phyloP scores from a whole-genome alignment of 2,113 vertebrate species.

The Pongo pygmaeus region DNA sequence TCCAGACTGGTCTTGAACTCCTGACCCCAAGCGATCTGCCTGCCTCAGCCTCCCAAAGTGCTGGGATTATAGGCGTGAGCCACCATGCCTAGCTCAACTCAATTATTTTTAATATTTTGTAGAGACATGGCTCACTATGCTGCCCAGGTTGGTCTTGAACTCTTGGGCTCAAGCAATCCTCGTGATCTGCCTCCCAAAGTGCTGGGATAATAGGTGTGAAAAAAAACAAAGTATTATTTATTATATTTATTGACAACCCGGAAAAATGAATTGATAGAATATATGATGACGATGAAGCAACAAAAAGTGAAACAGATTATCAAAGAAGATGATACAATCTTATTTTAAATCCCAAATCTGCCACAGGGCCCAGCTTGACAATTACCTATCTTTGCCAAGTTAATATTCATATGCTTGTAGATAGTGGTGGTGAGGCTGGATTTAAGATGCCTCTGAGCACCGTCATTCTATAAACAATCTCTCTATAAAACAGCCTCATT shows the following conservation, averaged over 20 bases:
- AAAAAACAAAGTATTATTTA: neutral
- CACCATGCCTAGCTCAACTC: too few relatives aligned
- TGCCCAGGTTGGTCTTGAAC: too few relatives aligned
- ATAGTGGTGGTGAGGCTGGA: neutral
- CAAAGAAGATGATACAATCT: neutral
- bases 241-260: neutral
- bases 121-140: too few relatives aligned
- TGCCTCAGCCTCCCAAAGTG: too few relatives aligned
- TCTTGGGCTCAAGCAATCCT: too few relatives aligned
- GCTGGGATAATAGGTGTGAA: too few relatives aligned
- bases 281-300: neutral
- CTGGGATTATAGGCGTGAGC: too few relatives aligned
- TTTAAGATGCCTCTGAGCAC: neutral
- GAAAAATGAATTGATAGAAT: conserved; percentile 21
- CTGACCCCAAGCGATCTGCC: too few relatives aligned
- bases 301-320: neutral
- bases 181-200: too few relatives aligned
- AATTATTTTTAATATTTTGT: too few relatives aligned
- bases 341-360: conserved; percentile 24
- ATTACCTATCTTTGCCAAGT: neutral
- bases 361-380: neutral
- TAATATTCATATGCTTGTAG: neutral
- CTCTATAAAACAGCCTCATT: neutral
- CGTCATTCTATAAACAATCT: neutral
- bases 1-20: too few relatives aligned